These are phyloP conservation scores for Zelleria hepariella DNA, from an alignment of 2,888 invertebrate species.

Conservation along the genomic window DNA sequence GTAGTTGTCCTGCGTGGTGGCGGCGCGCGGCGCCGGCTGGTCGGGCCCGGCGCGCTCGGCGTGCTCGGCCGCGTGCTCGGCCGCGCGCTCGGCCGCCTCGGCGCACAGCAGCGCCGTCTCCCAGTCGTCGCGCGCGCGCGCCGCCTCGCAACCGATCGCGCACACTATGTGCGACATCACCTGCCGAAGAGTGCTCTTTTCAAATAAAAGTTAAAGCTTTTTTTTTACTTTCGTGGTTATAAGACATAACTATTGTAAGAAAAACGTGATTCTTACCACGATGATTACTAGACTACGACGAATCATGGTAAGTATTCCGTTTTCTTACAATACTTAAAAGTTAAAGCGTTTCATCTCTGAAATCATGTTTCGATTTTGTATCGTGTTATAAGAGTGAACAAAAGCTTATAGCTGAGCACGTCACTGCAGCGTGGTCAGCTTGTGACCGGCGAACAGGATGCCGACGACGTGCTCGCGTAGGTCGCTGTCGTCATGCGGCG, in stretches of 20 bases:
- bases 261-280: no score
- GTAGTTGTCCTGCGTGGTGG: conserved; percentile 81
- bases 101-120: conserved; percentile 70
- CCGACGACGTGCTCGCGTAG: conserved; percentile 97
- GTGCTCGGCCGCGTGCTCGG: conserved; percentile 31
- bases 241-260: no score
- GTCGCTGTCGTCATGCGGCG: conserved; percentile 69
- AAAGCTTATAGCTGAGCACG: conserved; percentile 82
- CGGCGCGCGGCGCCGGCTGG: conserved; percentile 36
- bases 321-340: no score
- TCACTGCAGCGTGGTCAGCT: conserved; percentile 92
- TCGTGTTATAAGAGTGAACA: no score
- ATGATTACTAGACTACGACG: no score
- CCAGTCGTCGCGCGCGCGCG: conserved; percentile 92
- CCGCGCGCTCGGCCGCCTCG: conserved; percentile 31
- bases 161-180: conserved; percentile 91
- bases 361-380: no score
- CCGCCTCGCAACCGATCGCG: conserved; percentile 91
- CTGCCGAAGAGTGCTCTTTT: no score
- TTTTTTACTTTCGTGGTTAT: no score
- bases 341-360: no score
- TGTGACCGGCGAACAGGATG: conserved; percentile 93
- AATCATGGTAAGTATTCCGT: no score
- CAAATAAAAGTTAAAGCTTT: no score
- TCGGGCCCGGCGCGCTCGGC: conserved; percentile 26